Base-by-base conservation (phyloP, 1,140 invertebrate genomes). In the Caenorhabditis latens region DNA sequence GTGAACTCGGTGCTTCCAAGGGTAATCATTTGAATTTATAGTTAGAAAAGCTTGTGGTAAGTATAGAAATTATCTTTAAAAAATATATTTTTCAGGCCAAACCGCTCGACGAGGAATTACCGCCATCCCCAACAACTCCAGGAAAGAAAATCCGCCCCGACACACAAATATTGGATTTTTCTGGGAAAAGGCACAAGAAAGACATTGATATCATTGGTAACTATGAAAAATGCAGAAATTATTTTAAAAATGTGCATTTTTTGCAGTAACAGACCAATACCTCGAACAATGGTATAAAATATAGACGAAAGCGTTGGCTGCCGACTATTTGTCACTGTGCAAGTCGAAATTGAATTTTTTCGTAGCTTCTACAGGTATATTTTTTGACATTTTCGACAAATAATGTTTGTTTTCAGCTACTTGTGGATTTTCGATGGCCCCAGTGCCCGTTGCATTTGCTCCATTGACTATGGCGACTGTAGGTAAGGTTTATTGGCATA, bases 351-450 rank as follows among this genome's bases (percentile, higher is more conserved):
- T 92, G 42, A 92, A 90, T 24, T 67, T 90, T 61, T 90, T 99
- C 85, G 97, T 99, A 55, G 97, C 99, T 13, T 94, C 98, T 90
- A 99, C 98, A n/a, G 85, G 85, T 86, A 21, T 13, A 48, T 50
- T n/a, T n/a, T n/a, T n/a, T n/a, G 48, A 40, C 32, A 32, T 11
- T 79, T 32, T 50, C 21, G 2, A 32, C 32, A 32, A 42, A 85
- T 53, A n/a, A 8, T 1, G 6, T 85, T 7, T 1, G 46, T 50
- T 71, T 40, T 43, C 58, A 85, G 48, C 61, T 4, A 50, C 53
- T 14, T 65, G 84, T 61, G 57, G 57, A 16, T 32, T 84, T 61
- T 43, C n/a, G 61, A 46, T 57, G 55, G 1, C 58, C 1, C 50
- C 50, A 32, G 83, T 61, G 8, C 50, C 50, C 7, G 50, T 82